A percentile compares a stretch with the other conserved stretches of the same genome.
phyloP scores from a whole-genome alignment of 2,888 invertebrate genomes.

The Papilio protenor region DNA sequence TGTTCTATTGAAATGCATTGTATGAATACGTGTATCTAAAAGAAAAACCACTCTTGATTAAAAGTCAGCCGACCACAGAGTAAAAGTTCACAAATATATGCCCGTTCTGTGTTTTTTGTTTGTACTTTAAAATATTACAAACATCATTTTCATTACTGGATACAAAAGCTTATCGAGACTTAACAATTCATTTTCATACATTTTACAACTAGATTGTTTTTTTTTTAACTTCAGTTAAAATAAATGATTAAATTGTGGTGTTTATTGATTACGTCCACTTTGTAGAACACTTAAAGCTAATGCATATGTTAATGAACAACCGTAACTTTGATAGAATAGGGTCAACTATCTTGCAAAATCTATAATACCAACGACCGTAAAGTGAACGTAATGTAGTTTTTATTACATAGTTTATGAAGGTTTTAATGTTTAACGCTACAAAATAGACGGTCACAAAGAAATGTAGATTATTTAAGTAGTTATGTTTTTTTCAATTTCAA shows the following conservation, averaged over 20 bases:
- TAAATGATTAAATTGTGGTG: not conserved
- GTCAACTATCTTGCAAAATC: slow-evolving; percentile 20
- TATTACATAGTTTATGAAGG: not conserved
- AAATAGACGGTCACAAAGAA: not conserved
- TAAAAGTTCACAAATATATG: slow-evolving; percentile 28
- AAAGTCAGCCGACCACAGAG: slow-evolving; percentile 26
- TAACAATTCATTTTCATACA: not conserved
- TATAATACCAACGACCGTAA: not conserved
- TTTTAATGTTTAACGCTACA: not conserved
- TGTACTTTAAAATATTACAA: not conserved
- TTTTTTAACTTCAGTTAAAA: too few relatives aligned
- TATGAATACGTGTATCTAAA: slow-evolving; percentile 30
- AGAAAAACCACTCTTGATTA: slow-evolving; percentile 35
- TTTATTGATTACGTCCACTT: not conserved
- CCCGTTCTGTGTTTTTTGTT: not conserved
- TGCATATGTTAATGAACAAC: slow-evolving; percentile 21
- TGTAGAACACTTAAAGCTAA: not conserved
- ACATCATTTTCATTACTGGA: not conserved
- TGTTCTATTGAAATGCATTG: slow-evolving; percentile 32
- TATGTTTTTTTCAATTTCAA: too few relatives aligned
- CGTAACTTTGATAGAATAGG: not conserved
- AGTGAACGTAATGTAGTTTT: slow-evolving; percentile 10
- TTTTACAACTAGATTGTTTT: too few relatives aligned
- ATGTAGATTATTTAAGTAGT: not conserved
- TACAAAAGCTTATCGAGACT: not conserved